Percentiles rank a stretch among this genome's conserved stretches.
phyloP scores from a whole-genome alignment of 1,140 invertebrate species.

The Phymastichus coffea region DNA sequence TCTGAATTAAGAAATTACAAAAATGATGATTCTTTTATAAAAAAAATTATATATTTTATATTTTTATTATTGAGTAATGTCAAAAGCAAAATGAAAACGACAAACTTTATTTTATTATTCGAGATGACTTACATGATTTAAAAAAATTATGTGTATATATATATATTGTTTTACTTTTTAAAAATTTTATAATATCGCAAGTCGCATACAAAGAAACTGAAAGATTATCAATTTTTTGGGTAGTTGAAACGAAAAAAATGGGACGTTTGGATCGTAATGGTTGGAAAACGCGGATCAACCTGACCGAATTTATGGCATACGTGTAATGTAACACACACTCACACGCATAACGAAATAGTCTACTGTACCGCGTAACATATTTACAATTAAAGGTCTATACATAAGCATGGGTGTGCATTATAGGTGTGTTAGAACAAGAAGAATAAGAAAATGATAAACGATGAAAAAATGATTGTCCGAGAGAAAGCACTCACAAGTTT shows the following conservation, averaged over 20 bases:
- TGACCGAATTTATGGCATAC: background rate
- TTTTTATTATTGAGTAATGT: too few species aligned
- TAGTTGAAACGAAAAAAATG: background rate
- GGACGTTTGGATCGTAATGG: background rate
- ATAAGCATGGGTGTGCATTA: slow-evolving; percentile 44
- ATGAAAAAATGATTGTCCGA: too few species aligned
- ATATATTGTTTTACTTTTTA: slow-evolving; percentile 10
- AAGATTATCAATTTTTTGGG: background rate
- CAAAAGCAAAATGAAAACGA: too few species aligned
- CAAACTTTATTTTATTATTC: too few species aligned
- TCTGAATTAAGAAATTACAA: too few species aligned
- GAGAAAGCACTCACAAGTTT: too few species aligned
- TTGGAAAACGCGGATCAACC: too few species aligned
- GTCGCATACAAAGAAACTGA: too few species aligned
- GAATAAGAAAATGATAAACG: too few species aligned
- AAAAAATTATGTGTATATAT: too few species aligned
- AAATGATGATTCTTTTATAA: slow-evolving; percentile 1
- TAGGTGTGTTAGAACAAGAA: slow-evolving; percentile 41
- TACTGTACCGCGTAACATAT: slow-evolving; percentile 39
- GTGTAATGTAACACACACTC: slow-evolving; percentile 21
- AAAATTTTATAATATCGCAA: slow-evolving; percentile 5
- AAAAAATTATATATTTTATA: background rate
- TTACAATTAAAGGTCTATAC: slow-evolving; percentile 41
- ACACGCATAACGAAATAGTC: slow-evolving; percentile 38
- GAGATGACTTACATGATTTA: too few species aligned